A percentile compares a stretch with the other conserved stretches of the same genome.
Evolutionary conservation across 2,888 invertebrate genomes (phyloP).

Genomic region (Acanthosoma haemorrhoidale): DNA sequence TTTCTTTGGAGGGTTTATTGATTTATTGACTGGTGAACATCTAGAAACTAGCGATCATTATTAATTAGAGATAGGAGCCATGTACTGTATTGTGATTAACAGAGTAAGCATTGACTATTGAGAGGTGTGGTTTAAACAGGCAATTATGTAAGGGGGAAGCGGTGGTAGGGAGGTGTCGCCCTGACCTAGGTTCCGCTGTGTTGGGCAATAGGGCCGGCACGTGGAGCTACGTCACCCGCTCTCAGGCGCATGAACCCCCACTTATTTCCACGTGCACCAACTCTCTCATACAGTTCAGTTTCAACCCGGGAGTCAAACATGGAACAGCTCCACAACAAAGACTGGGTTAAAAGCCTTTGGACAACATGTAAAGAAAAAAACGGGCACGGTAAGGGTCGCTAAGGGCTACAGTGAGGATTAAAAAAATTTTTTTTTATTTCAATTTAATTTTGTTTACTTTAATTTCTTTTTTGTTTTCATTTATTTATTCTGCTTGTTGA

Average conservation of each 20-base stretch:
- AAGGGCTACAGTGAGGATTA: not conserved
- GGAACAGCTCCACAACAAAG: constrained; percentile 44
- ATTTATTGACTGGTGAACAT: too few species aligned
- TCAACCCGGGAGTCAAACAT: constrained; percentile 28
- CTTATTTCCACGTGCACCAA: constrained; percentile 37
- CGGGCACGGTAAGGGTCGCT: constrained; percentile 35
- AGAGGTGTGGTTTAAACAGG: constrained; percentile 36
- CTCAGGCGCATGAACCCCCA: constrained; percentile 38
- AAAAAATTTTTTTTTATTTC: constrained; percentile 1
- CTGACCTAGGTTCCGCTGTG: constrained; percentile 23
- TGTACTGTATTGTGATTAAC: too few species aligned
- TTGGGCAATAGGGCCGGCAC: constrained; percentile 30
- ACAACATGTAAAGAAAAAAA: constrained; percentile 35
- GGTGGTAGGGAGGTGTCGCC: constrained; percentile 39
- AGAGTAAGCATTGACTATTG: constrained; percentile 24
- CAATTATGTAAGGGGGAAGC: constrained; percentile 32
- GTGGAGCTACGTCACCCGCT: constrained; percentile 33
- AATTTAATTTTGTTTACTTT: constrained; percentile 25
- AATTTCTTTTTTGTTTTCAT: not conserved
- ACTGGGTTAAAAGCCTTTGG: constrained; percentile 52
- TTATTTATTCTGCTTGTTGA: not conserved
- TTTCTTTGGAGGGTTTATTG: too few species aligned
- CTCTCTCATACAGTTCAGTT: constrained; percentile 30
- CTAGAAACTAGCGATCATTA: too few species aligned
- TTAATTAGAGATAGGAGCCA: too few species aligned